Percentiles rank a stretch among this genome's conserved stretches.
Conservation (phyloP, 2,113 vertebrate species). For the Paracyprichromis sp. region DNA sequence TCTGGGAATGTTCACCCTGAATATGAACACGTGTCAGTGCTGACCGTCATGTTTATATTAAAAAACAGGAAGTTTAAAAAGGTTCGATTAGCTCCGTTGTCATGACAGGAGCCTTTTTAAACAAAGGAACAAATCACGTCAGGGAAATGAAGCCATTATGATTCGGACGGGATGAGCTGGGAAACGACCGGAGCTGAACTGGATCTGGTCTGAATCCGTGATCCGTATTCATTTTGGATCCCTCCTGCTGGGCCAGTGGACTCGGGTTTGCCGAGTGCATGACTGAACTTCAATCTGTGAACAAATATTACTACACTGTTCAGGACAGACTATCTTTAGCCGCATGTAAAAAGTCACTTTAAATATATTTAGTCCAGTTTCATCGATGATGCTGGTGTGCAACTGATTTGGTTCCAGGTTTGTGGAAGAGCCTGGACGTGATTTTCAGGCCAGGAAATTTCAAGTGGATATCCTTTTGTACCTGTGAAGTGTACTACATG, state of each 20-base stretch:
- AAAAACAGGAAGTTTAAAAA: neutral
- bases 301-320: neutral
- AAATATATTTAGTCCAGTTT: neutral
- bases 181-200: neutral
- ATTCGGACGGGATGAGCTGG: neutral
- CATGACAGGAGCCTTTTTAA: rapidly evolving
- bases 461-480: neutral
- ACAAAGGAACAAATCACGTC: neutral
- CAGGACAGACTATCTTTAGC: neutral
- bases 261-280: neutral
- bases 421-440: neutral
- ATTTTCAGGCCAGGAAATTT: neutral
- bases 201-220: neutral
- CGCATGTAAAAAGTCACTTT: neutral
- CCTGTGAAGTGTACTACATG: rapidly evolving
- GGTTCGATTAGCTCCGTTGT: neutral
- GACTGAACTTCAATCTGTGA: neutral
- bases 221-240: neutral
- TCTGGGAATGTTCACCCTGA: neutral
- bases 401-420: neutral
- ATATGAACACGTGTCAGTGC: neutral
- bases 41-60: neutral
- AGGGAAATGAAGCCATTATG: neutral
- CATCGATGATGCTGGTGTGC: neutral
- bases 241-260: neutral